phyloP scores from a whole-genome alignment of 2,888 invertebrate genomes.

The Euphydryas editha region DNA sequence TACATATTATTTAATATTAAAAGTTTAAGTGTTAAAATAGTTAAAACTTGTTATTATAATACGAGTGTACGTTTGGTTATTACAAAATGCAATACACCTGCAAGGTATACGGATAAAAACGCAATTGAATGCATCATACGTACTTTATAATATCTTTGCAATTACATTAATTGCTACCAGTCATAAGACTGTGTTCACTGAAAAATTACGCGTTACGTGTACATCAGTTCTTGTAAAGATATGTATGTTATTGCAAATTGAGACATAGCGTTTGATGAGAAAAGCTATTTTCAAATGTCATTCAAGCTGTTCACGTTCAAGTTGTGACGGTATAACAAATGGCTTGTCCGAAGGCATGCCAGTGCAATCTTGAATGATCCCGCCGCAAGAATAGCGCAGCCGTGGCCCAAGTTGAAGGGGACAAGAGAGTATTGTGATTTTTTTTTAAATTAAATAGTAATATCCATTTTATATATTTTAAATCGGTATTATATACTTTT shows the following conservation, averaged over 20 bases:
- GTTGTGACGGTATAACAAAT: slow-evolving; percentile 62
- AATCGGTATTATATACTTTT: background rate
- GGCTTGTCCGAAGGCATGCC: slow-evolving; percentile 51
- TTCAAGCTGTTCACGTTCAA: too few species aligned
- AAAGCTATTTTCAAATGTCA: slow-evolving; percentile 55
- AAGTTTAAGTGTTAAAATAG: background rate
- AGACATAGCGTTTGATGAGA: slow-evolving; percentile 56
- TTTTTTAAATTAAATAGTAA: background rate
- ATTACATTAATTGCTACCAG: slow-evolving; percentile 25
- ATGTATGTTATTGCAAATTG: slow-evolving; percentile 54
- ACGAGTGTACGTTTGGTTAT: background rate
- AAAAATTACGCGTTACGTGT: slow-evolving; percentile 11
- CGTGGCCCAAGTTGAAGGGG: slow-evolving; percentile 19
- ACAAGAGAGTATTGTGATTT: background rate
- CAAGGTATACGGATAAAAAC: background rate
- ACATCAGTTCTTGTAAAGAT: slow-evolving; percentile 23
- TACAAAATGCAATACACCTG: background rate
- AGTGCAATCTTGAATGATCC: slow-evolving; percentile 43
- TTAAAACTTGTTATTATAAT: background rate
- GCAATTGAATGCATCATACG: background rate
- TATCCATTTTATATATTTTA: background rate
- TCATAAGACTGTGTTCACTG: slow-evolving; percentile 11
- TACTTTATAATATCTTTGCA: slow-evolving; percentile 24
- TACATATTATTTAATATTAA: background rate
- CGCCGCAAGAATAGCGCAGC: slow-evolving; percentile 23